Evolutionary conservation across 2,797 vertebrate genomes (phyloP), one percentile per base, ranked within the genome.

Genomic region (Ctenopoma kingsleyae): DNA sequence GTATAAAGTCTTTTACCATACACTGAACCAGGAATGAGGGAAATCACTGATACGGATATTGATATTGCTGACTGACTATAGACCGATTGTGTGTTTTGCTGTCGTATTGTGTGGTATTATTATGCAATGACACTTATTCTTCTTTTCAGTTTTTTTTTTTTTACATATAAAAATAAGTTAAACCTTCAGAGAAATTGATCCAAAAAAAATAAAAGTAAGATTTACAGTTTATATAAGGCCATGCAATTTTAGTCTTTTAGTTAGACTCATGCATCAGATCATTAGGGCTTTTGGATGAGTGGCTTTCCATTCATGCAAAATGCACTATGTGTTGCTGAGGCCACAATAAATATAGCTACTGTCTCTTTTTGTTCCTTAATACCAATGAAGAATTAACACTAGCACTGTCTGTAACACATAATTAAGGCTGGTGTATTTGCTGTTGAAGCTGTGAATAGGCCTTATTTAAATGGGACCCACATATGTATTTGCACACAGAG

Each of bases 111-210:
- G 89, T 82, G 57, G 66, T 87, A 77, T 90, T 92, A 44, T 89
- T 86, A 83, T 70, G 80, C 80, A 89, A 88, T 89, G 82, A 89
- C 78, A 83, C 53, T 78, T 81, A 54, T 83, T 86, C 85, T 83
- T 80, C 17, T 13, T 71, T 80, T 80, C 83, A 84, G 25, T 59
- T 52, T 41, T 63, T 64, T 41, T 63, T 64, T 71, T 79, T 90
- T 93, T 91, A 90, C 85, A 80, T 94, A 93, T 64, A 94, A 94
- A 95, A 95, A 95, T 92, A 93, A 90, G 84, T 91, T 90, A 87
- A 82, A 89, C 84, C 80, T 77, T 86, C 89, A 85, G 77, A 85
- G 58, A 90, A 90, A 85, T 76, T 54, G 76, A 88, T 84, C n/a
- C 73, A 65, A 79, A 67, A 89, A 85, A 90, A 81, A 88, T 86